phyloP scores from a whole-genome alignment of 2,888 invertebrate species.

The Julus scandinavius region DNA sequence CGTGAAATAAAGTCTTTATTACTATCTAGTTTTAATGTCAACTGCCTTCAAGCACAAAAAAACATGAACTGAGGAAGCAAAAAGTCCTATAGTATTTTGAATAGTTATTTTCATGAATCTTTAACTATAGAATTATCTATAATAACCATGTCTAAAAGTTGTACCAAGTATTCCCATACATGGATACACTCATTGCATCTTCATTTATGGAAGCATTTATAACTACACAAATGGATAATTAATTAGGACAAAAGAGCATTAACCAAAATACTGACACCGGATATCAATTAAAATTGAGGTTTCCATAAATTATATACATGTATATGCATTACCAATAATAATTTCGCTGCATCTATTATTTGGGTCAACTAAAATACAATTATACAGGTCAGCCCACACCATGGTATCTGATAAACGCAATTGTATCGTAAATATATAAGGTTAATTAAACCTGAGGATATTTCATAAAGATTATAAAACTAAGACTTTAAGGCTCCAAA shows the following conservation, averaged over 20 bases:
- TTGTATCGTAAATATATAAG: not conserved
- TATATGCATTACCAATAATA: not conserved
- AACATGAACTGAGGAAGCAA: too few relatives aligned
- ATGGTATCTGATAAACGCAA: not conserved
- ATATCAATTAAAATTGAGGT: conserved; percentile 25
- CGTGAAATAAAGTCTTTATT: not conserved
- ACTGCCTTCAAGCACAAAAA: too few relatives aligned
- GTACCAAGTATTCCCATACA: not conserved
- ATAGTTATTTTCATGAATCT: too few relatives aligned
- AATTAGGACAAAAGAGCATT: conserved; percentile 8
- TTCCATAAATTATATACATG: not conserved
- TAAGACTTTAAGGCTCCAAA: not conserved
- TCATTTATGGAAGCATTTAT: not conserved
- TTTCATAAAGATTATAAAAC: not conserved
- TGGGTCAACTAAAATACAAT: conserved; percentile 8
- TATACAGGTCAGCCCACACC: not conserved
- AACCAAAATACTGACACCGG: conserved; percentile 15
- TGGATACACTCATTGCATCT: not conserved
- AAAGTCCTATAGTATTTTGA: too few relatives aligned
- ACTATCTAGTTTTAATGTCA: too few relatives aligned
- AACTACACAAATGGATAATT: not conserved
- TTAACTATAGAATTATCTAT: not conserved
- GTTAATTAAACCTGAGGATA: not conserved
- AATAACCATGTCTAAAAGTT: not conserved
- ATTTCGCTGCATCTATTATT: not conserved